phyloP scores from a whole-genome alignment of 2,888 invertebrate species.

The Drosophila sordidula region DNA sequence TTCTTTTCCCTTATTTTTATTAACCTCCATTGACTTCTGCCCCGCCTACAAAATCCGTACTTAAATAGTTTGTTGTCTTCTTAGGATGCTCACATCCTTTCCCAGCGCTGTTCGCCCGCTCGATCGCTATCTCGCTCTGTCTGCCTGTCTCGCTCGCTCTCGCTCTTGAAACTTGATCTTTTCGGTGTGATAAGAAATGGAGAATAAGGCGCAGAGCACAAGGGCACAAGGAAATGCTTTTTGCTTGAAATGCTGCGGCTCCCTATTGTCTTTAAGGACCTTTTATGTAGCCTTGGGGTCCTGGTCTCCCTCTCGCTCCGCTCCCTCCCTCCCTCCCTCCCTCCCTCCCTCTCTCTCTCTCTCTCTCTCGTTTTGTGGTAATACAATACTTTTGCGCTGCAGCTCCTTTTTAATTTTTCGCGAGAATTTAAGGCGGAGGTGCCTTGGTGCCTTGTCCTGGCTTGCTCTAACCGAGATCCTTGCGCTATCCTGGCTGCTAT shows the following conservation, averaged over 20 bases:
- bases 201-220: constrained; percentile 47
- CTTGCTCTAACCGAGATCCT: constrained; percentile 39
- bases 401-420: constrained; percentile 76
- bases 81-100: constrained; percentile 51
- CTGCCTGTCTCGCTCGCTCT: background rate
- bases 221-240: constrained; percentile 64
- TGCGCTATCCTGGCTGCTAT: constrained; percentile 50
- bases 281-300: constrained; percentile 58
- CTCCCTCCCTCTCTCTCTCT: background rate
- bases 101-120: constrained; percentile 40
- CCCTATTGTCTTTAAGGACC: constrained; percentile 68
- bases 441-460: constrained; percentile 45
- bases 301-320: too few relatives aligned
- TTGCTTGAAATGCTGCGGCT: constrained; percentile 15
- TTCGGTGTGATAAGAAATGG: constrained; percentile 70
- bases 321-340: background rate
- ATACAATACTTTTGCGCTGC: constrained; percentile 64
- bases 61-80: constrained; percentile 1
- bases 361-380: constrained; percentile 33
- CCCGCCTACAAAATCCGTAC: constrained; percentile 27
- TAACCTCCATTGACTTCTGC: constrained; percentile 47
- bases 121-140: constrained; percentile 11
- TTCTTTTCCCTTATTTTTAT: background rate
- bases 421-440: constrained; percentile 78
- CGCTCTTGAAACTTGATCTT: constrained; percentile 71